Percentiles rank a stretch among this genome's conserved stretches.
Evolutionary conservation across 1,140 invertebrate genomes (phyloP).

Genomic region (Lucilia cuprina): DNA sequence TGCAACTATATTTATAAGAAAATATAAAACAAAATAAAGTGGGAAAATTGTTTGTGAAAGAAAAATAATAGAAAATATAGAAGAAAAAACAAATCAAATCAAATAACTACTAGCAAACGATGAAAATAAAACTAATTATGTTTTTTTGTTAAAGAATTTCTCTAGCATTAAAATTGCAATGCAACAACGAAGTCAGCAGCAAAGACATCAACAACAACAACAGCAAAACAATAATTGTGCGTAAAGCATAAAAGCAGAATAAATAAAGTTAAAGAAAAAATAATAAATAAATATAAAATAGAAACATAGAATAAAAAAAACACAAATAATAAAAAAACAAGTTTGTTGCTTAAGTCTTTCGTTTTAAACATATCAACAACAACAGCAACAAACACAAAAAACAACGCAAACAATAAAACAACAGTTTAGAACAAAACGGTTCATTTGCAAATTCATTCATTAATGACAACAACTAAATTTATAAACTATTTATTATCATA

Average conservation of each 20-base stretch:
- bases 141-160: slow-evolving; percentile 17
- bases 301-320: background rate
- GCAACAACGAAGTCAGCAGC: background rate
- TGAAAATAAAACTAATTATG: slow-evolving; percentile 29
- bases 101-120: background rate
- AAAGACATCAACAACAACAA: background rate
- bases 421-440: background rate
- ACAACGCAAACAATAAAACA: background rate
- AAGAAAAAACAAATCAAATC: background rate
- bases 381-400: too few relatives aligned
- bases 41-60: background rate
- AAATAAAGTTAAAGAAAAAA: background rate
- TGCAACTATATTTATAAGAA: too few relatives aligned
- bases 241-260: background rate
- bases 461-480: background rate
- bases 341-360: slow-evolving; percentile 29
- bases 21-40: background rate
- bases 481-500: background rate
- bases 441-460: background rate
- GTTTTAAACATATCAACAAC: background rate
- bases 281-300: background rate
- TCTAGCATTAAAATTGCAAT: slow-evolving; percentile 19
- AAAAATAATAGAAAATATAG: background rate
- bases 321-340: background rate
- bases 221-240: slow-evolving; percentile 22